These are phyloP conservation scores for Salminus brasiliensis DNA, from an alignment of 2,113 vertebrate genomes.

Conservation along the genomic window DNA sequence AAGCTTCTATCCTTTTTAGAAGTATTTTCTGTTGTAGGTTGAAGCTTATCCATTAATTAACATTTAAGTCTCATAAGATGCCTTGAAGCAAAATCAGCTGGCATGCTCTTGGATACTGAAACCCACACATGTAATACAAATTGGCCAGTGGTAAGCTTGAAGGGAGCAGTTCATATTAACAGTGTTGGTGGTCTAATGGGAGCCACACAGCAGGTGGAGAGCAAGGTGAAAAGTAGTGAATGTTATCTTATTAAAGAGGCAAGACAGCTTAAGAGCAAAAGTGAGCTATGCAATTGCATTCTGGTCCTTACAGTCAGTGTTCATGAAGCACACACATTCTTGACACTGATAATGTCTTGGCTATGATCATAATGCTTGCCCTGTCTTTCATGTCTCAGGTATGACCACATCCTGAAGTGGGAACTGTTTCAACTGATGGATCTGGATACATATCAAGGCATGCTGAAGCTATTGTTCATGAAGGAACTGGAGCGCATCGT, in stretches of 20 bases:
- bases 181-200: not conserved
- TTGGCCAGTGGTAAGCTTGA: not conserved
- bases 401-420: slow-evolving; percentile 99
- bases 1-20: no score
- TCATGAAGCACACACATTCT: not conserved
- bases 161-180: not conserved
- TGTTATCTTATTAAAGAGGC: not conserved
- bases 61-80: not conserved
- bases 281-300: no score
- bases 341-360: no score
- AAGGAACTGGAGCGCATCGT: slow-evolving; percentile 98
- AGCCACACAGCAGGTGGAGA: not conserved
- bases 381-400: slow-evolving; percentile 74
- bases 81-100: not conserved
- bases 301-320: no score
- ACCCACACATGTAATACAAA: no score
- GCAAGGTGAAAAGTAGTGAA: not conserved
- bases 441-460: slow-evolving; percentile 97
- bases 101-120: not conserved
- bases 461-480: slow-evolving; percentile 99
- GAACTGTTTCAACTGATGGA: slow-evolving; percentile 98
- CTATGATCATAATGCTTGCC: not conserved
- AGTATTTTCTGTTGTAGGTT: no score
- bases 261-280: not conserved
- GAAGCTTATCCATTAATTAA: no score